A percentile compares a stretch with the other conserved stretches of the same genome.
These are phyloP conservation scores for Zeuzera pyrina DNA, from an alignment of 2,888 invertebrate genomes.

Conservation along the genomic window DNA sequence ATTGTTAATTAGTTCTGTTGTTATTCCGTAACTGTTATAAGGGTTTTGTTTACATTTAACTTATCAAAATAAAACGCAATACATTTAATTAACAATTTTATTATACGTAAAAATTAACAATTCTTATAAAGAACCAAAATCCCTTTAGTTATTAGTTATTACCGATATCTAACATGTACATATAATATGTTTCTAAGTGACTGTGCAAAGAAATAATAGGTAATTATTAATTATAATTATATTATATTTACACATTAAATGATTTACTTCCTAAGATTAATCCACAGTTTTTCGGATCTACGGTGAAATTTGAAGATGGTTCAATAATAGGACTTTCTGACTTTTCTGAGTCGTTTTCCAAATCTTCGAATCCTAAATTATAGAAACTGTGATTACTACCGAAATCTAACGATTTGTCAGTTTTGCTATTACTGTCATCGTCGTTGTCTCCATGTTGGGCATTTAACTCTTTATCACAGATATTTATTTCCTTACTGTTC, in stretches of 20 bases:
- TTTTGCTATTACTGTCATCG: background rate
- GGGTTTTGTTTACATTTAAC: background rate
- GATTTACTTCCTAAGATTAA: constrained; percentile 21
- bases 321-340: constrained; percentile 26
- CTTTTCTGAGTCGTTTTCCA: constrained; percentile 13
- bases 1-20: background rate
- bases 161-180: no score
- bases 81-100: background rate
- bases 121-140: background rate
- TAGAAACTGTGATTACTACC: constrained; percentile 21
- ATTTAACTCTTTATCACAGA: background rate
- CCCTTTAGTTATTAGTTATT: no score
- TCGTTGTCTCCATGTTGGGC: background rate
- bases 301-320: constrained; percentile 30
- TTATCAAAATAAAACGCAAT: background rate
- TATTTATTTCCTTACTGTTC: background rate
- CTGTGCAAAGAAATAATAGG: no score
- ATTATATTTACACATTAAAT: constrained; percentile 17
- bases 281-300: constrained; percentile 23
- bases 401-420: background rate
- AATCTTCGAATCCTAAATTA: constrained; percentile 25
- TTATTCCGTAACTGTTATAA: background rate
- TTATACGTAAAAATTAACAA: background rate
- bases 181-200: no score
- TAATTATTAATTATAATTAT: background rate